Evolutionary conservation across 2,888 invertebrate genomes (phyloP), one percentile per base, ranked within the genome.

Genomic region (Altica lythri): DNA sequence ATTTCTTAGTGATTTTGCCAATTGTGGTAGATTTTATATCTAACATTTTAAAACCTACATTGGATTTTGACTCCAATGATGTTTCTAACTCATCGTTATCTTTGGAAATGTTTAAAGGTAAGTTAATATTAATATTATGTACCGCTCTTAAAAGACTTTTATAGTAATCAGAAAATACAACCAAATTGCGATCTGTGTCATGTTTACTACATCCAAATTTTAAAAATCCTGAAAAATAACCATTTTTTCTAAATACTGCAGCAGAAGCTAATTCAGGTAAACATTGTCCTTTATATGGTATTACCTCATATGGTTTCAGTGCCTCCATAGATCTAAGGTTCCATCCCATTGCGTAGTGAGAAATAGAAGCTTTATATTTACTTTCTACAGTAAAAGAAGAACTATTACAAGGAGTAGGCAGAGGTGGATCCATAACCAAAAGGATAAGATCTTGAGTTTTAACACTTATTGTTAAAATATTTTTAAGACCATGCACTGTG

Each of bases 291-390:
- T 12, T 9, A n/a, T 18, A 19, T 2, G 19, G 19, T 5, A 16
- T 1, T n/a, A 22, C 10, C 12, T 19, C 4, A 22, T 18, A 6
- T 1, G 18, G 6, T 4, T 16, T 38, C 9, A 38, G 12, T 12
- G 38, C 38, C 19, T 38, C 19, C 10, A 10, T 6, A 2, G n/a
- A n/a, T n/a, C n/a, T n/a, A 4, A 19, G 10, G 19, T 38, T 38
- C 38, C 38, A 38, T 12, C 38, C 38, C 6, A 38, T 12, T 2
- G 19, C 1, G 16, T 38, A 38, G 16, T 38, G 38, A n/a, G 18
- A 10, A n/a, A 10, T 4, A 12, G 6, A 6, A 6, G 2, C 10
- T 10, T 38, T 38, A 8, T 19, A 38, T 6, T 10, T n/a, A 22
- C 16, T 22, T 38, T 38, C 38, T 4, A 38, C 38, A 10, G 19